These are phyloP conservation scores for Pluvianellus socialis DNA, from an alignment of 2,113 vertebrate species.

Conservation along the genomic window DNA sequence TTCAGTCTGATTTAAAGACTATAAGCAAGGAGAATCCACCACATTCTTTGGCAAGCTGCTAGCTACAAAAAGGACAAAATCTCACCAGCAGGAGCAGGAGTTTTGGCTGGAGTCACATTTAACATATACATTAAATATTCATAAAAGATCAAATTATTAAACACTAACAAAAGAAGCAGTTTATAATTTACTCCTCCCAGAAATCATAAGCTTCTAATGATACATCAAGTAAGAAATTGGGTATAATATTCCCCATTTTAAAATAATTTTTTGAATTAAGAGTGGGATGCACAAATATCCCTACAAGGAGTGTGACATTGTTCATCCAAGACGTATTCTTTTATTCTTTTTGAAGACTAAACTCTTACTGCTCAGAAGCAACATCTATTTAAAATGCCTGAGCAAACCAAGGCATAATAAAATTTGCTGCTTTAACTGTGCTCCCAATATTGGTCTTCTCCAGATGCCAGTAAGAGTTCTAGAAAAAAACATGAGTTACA, in stretches of 20 bases:
- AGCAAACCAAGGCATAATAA: background rate
- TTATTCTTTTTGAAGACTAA: background rate
- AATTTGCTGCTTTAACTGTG: background rate
- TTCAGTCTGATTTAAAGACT: constrained; percentile 33
- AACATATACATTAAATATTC: background rate
- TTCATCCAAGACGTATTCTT: background rate
- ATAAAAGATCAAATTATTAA: background rate
- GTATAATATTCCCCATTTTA: background rate
- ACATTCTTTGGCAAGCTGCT: background rate
- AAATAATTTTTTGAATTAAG: background rate
- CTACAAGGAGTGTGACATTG: background rate
- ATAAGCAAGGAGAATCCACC: background rate
- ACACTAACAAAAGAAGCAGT: background rate
- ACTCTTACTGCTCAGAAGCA: background rate
- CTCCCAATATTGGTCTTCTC: background rate
- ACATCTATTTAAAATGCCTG: background rate
- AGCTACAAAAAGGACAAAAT: background rate
- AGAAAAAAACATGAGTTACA: background rate
- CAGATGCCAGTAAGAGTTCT: background rate
- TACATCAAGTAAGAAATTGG: background rate
- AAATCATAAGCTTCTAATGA: background rate
- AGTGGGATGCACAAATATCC: background rate
- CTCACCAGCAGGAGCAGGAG: background rate
- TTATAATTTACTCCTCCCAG: background rate
- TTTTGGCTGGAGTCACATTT: background rate